These are phyloP conservation scores for Drosophila falleni DNA, from an alignment of 2,888 invertebrate genomes.

Conservation along the genomic window DNA sequence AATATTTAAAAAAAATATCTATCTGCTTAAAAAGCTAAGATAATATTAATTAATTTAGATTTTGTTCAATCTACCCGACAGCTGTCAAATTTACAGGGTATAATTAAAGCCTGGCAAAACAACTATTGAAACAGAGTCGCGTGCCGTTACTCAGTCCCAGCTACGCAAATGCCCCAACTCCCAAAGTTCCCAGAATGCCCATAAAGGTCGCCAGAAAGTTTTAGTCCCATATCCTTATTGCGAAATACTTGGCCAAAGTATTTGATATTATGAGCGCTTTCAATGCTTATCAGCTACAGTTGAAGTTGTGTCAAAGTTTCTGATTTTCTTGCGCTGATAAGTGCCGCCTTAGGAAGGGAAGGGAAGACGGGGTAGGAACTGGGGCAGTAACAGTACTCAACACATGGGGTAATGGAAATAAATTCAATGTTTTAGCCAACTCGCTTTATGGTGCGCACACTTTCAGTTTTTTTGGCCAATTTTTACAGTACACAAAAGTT, in stretches of 20 bases:
- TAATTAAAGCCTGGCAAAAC: conserved; percentile 7
- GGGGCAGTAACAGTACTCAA: background rate
- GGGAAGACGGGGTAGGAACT: background rate
- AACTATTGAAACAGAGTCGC: conserved; percentile 11
- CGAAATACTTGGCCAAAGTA: conserved; percentile 61
- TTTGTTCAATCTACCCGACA: background rate
- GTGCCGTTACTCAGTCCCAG: conserved; percentile 18
- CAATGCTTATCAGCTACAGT: conserved; percentile 62
- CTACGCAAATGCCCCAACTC: conserved; percentile 6
- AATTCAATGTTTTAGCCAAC: conserved; percentile 45
- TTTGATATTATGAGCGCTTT: conserved; percentile 51
- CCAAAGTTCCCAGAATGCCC: conserved; percentile 49
- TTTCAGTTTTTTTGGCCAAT: conserved; percentile 27
- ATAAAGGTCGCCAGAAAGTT: conserved; percentile 53
- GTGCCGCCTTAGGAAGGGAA: background rate
- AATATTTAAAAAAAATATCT: too few species aligned
- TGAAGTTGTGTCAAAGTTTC: conserved; percentile 62
- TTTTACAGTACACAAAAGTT: conserved; percentile 13
- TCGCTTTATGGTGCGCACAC: conserved; percentile 43
- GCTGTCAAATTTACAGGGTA: background rate
- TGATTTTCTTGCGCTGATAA: conserved; percentile 45
- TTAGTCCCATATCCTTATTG: conserved; percentile 44
- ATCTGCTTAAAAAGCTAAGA: too few species aligned
- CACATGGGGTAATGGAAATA: conserved; percentile 15
- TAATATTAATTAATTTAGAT: too few species aligned